These are phyloP conservation scores for Bursaphelenchus okinawaensis DNA, from an alignment of 2,888 invertebrate genomes.

Conservation along the genomic window DNA sequence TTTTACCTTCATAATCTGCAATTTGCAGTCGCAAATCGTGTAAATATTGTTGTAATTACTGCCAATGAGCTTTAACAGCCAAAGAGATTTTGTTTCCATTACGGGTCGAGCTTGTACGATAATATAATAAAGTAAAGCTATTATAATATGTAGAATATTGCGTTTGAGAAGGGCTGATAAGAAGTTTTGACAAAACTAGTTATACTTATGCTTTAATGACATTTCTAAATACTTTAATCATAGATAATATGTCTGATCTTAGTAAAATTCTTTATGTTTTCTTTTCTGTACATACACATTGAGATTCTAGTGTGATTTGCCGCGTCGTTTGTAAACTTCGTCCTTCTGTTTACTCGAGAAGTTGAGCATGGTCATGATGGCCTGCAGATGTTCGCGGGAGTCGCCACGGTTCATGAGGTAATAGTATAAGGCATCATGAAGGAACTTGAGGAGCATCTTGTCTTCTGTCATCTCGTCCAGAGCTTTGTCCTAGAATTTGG, in stretches of 20 bases:
- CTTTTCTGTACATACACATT: neutral
- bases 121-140: no score
- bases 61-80: slow-evolving; percentile 5
- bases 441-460: slow-evolving; percentile 83
- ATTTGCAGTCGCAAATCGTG: neutral
- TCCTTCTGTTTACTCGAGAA: slow-evolving; percentile 53
- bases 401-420: slow-evolving; percentile 77
- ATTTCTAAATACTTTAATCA: no score
- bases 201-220: no score
- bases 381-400: slow-evolving; percentile 77
- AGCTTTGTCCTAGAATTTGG: slow-evolving; percentile 27
- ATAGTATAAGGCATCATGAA: slow-evolving; percentile 86
- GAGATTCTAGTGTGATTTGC: slow-evolving; percentile 18
- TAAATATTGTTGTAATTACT: neutral
- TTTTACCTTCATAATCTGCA: no score
- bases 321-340: slow-evolving; percentile 35
- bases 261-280: no score
- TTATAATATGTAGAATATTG: no score
- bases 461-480: slow-evolving; percentile 65
- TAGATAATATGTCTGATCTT: no score
- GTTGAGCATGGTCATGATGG: slow-evolving; percentile 78
- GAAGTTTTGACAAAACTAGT: no score
- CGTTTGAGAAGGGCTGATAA: no score
- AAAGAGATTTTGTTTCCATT: neutral
- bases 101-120: no score